phyloP scores from a whole-genome alignment of 2,888 invertebrate genomes.

The Callimorpha dominula region DNA sequence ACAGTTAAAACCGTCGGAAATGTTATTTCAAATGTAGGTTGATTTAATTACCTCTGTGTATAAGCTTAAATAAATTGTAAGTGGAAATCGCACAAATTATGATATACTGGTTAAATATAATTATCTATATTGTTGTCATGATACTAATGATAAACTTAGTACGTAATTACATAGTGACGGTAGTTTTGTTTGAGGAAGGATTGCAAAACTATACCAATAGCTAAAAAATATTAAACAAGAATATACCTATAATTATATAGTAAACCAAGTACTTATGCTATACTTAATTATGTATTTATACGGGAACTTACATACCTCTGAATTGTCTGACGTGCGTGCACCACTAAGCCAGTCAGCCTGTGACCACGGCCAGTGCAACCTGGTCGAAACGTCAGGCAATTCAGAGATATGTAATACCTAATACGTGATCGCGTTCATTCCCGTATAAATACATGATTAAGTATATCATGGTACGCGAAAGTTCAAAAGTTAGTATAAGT shows the following conservation, averaged over 20 bases:
- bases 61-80: not conserved
- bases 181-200: not conserved
- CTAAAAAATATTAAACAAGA: not conserved
- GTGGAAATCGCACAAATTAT: not conserved
- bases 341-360: no score
- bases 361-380: no score
- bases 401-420: no score
- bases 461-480: no score
- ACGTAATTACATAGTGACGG: not conserved
- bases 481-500: no score
- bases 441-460: no score
- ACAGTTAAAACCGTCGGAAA: not conserved
- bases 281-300: no score
- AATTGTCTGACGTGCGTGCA: no score
- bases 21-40: slow-evolving; percentile 3
- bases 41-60: not conserved
- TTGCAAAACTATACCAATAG: not conserved
- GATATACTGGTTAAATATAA: not conserved
- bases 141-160: not conserved
- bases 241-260: not conserved
- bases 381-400: no score
- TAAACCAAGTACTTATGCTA: not conserved
- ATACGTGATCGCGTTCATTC: no score
- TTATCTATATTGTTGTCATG: not conserved
- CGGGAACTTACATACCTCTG: no score